Evolutionary conservation across 64 coral and sea anemone genomes (phyloP).

Genomic region (Platygyra sinensis): DNA sequence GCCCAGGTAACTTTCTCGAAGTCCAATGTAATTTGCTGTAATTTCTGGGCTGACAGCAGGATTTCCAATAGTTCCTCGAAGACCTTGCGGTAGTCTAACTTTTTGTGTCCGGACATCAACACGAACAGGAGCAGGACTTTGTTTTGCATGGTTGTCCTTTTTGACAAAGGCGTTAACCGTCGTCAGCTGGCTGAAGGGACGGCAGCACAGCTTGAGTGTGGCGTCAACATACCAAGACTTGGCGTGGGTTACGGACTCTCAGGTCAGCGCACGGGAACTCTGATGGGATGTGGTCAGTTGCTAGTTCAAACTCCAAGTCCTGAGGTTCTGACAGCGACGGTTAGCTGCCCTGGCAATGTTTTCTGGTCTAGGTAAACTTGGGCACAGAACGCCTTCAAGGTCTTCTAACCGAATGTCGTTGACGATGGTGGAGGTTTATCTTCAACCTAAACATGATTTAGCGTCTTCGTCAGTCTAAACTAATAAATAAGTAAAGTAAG

Average conservation of each 20-base stretch:
- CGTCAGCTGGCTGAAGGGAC: constrained; percentile 42
- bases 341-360: too few species aligned
- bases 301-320: constrained; percentile 39
- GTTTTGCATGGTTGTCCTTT: too few species aligned
- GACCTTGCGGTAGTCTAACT: constrained; percentile 15
- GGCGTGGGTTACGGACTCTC: constrained; percentile 7
- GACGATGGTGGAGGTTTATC: neutral
- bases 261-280: constrained; percentile 44
- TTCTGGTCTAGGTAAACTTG: neutral
- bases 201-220: constrained; percentile 39
- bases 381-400: neutral
- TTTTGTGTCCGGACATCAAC: constrained; percentile 7
- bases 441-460: too few species aligned
- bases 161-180: constrained; percentile 53
- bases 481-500: too few species aligned
- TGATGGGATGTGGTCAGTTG: constrained; percentile 30
- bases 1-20: too few species aligned
- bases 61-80: constrained; percentile 15
- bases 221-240: constrained; percentile 49
- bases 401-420: constrained; percentile 32
- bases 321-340: neutral
- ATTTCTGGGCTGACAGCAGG: constrained; percentile 2
- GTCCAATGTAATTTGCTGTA: too few species aligned
- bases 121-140: too few species aligned
- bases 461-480: too few species aligned